Conservation (phyloP, 2,888 invertebrate genomes). For the Ochropleura leucogaster region DNA sequence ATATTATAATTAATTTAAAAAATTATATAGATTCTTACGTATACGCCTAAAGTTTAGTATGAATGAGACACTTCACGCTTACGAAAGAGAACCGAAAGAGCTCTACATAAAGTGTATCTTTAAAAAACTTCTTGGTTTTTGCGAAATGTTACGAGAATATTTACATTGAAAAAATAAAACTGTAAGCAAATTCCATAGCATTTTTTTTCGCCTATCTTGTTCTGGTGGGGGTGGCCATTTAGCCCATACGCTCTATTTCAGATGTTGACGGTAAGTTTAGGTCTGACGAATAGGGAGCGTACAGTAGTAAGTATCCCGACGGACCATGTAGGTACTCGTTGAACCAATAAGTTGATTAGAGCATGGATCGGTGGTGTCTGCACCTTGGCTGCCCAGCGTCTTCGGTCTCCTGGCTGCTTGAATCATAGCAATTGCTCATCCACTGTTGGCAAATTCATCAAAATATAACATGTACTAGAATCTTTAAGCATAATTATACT, state of each 20-base stretch:
- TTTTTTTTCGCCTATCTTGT: constrained; percentile 83
- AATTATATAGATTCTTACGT: constrained; percentile 53
- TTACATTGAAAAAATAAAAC: constrained; percentile 85
- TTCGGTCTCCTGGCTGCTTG: constrained; percentile 67
- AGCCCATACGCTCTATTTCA: constrained; percentile 88
- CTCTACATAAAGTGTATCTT: constrained; percentile 75
- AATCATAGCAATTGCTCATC: constrained; percentile 61
- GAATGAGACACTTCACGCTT: constrained; percentile 83
- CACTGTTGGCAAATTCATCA: constrained; percentile 48
- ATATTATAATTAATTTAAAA: constrained; percentile 56
- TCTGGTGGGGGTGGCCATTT: constrained; percentile 87
- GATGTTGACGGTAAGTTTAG: constrained; percentile 91
- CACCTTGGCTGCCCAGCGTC: constrained; percentile 73
- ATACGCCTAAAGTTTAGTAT: constrained; percentile 85
- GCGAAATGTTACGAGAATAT: constrained; percentile 85
- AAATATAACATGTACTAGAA: constrained; percentile 38
- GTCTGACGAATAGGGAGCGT: constrained; percentile 82
- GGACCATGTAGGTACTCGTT: constrained; percentile 76
- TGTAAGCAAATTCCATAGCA: constrained; percentile 87
- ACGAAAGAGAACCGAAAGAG: constrained; percentile 70
- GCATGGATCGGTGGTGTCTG: constrained; percentile 75
- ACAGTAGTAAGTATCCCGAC: constrained; percentile 78
- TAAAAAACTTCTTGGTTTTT: constrained; percentile 75
- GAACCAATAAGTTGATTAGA: constrained; percentile 70
- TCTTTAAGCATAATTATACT: constrained; percentile 24